Conservation (phyloP, 2,113 vertebrate species). For the Notarius lentiginosus region DNA sequence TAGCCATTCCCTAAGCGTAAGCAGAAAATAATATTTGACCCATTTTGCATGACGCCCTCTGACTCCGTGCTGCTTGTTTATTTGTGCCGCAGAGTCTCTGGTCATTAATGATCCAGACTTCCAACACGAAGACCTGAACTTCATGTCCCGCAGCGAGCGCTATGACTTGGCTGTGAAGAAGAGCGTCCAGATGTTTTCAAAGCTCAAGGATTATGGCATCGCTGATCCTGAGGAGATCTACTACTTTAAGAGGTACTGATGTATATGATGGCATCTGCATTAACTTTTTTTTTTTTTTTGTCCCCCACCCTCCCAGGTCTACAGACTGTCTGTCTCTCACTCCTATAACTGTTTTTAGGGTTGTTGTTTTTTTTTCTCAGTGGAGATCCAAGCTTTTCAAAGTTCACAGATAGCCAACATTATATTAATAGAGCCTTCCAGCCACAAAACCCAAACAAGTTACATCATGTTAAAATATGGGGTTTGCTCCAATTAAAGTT, state of each 20-base stretch:
- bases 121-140: slow-evolving; percentile 86
- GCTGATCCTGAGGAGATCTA: slow-evolving; percentile 89
- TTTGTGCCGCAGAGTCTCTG: slow-evolving; percentile 76
- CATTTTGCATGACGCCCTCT: neutral
- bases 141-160: slow-evolving; percentile 89
- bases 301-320: neutral
- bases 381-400: neutral
- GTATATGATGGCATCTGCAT: no score
- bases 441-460: neutral
- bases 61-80: neutral
- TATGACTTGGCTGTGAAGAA: slow-evolving; percentile 89
- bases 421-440: neutral
- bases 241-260: slow-evolving; percentile 86
- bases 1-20: neutral
- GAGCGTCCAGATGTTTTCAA: slow-evolving; percentile 86
- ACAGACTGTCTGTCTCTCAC: neutral
- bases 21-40: neutral
- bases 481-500: no score
- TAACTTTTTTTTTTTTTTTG: neutral
- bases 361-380: no score
- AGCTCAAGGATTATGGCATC: slow-evolving; percentile 85
- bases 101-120: slow-evolving; percentile 87
- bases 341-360: neutral
- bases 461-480: neutral
- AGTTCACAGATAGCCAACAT: neutral